Evolutionary conservation across 2,113 vertebrate genomes (phyloP).

Genomic region (Australoheros scitulus): DNA sequence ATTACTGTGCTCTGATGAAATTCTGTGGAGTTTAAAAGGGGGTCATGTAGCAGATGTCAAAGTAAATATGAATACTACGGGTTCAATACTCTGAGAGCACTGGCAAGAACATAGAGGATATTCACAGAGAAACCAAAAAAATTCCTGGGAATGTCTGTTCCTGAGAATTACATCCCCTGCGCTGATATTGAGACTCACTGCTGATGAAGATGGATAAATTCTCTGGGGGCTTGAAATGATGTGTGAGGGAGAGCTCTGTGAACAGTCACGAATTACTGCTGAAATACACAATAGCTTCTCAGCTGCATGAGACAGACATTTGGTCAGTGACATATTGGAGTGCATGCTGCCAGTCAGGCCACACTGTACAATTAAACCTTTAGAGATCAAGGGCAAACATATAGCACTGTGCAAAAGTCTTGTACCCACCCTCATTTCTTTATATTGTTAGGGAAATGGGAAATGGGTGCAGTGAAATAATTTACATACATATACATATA

Average conservation of each 20-base stretch:
- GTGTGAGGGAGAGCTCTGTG: constrained; percentile 1
- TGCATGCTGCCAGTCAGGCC: constrained; percentile 22
- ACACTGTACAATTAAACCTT: constrained; percentile 20
- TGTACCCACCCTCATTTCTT: not conserved
- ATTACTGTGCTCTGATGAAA: constrained; percentile 47
- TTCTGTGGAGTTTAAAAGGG: constrained; percentile 27
- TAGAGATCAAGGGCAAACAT: not conserved
- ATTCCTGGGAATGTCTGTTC: constrained; percentile 19
- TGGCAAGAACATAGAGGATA: not conserved
- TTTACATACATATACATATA: not conserved
- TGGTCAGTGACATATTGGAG: constrained; percentile 38
- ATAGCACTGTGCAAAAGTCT: not conserved
- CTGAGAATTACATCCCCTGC: not conserved
- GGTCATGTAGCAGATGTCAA: constrained; percentile 7
- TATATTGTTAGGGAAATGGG: not conserved
- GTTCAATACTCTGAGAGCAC: not conserved
- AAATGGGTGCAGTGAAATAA: no score
- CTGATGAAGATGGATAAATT: constrained; percentile 28
- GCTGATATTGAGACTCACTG: constrained; percentile 2
- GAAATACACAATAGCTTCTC: constrained; percentile 8
- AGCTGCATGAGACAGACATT: constrained; percentile 58
- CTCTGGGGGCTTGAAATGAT: constrained; percentile 1
- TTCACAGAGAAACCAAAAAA: not conserved
- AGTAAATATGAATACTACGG: constrained; percentile 1
- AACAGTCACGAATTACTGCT: constrained; percentile 23